phyloP scores from a whole-genome alignment of 2,797 vertebrate genomes.

The Dryobates pubescens region DNA sequence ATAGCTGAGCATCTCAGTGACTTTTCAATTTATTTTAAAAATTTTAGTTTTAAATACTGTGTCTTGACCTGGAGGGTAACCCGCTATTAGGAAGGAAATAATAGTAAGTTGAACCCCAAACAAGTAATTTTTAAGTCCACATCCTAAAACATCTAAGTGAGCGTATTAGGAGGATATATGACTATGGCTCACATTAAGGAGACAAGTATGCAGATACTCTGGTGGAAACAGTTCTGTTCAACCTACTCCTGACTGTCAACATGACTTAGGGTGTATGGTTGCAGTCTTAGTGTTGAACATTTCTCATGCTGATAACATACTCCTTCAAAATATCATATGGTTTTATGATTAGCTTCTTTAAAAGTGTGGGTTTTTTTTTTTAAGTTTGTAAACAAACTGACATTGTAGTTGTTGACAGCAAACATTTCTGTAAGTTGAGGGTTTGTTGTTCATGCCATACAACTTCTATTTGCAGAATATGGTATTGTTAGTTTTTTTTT shows the following conservation, averaged over 20 bases:
- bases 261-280: not conserved
- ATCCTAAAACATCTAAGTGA: not conserved
- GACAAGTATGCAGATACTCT: not conserved
- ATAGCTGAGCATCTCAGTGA: not conserved
- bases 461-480: too few relatives aligned
- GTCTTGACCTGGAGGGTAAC: not conserved
- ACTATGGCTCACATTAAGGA: not conserved
- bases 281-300: not conserved
- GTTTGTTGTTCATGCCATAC: not conserved
- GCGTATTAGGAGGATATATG: not conserved
- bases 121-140: not conserved
- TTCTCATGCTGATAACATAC: not conserved
- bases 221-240: not conserved
- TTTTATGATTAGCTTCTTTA: not conserved
- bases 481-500: not conserved
- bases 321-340: not conserved
- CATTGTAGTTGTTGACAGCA: not conserved
- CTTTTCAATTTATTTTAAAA: not conserved
- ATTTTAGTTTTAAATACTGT: not conserved
- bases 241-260: not conserved
- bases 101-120: not conserved
- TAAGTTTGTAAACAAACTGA: not conserved
- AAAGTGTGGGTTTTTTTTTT: rapidly evolving
- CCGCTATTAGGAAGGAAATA: not conserved
- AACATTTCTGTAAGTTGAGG: not conserved